Evolutionary conservation across 2,113 vertebrate species (phyloP), one percentile per base, ranked within the genome.

Genomic region (Oostethus manadensis): DNA sequence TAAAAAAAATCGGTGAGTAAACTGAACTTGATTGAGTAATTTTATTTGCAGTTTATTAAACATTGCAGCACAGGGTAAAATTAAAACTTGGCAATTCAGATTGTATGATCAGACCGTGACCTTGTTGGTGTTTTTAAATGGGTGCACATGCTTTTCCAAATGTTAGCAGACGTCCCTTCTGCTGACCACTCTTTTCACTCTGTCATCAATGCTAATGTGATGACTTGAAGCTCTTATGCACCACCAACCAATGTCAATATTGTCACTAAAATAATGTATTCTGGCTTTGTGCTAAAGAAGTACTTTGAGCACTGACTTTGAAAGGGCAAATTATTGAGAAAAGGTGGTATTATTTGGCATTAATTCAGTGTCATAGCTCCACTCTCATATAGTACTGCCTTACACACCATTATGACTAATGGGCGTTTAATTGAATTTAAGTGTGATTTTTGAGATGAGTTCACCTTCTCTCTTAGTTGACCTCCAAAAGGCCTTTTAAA

Each of bases 221-320:
- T 22, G 43, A 60, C 62, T 58, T 62, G 33, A 76, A 66, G 69
- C 66, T 58, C 60, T 4, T 49, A 56, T 56, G 20, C 0, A 29
- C 57, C 55, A 62, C 56, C 62, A 62, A 62, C 48, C 60, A 62
- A 73, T 79, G 74, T 63, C 43, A 71, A 73, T 56, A 61, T 64
- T 68, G 58, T 46, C 35, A 62, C 29, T 23, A 60, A 66, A 62
- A 73, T 77, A 68, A 75, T 84, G 70, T 68, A 65, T 60, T 74
- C 64, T 44, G 42, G 38, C 49, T 62, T 73, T 75, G 69, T 67
- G 35, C 40, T 56, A 73, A 57, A 68, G 71, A 77, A 74, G 68
- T 69, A 66, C 48, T 61, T 64, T 62, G 54, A 55, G 64, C 21
- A 16, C 38, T 66, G 68, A 63, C 69, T 63, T 54, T 65, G 14